These are phyloP conservation scores for Anthrax anthrax DNA, from an alignment of 2,888 invertebrate species.

Conservation along the genomic window DNA sequence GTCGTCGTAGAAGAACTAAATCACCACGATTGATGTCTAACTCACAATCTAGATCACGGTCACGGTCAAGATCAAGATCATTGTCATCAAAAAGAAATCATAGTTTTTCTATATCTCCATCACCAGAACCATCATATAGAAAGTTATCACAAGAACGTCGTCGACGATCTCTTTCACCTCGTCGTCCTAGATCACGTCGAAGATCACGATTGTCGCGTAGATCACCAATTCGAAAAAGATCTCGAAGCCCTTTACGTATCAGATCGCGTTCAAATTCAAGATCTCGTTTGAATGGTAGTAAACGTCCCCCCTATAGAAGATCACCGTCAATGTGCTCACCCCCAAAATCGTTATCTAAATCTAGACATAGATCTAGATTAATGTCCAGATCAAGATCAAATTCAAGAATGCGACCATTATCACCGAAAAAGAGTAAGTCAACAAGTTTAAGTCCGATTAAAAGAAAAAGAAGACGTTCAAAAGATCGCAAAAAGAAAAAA, in stretches of 20 bases:
- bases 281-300: constrained; percentile 12
- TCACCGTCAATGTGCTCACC: constrained; percentile 17
- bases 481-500: constrained; percentile 10
- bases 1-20: constrained; percentile 17
- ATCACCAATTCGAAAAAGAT: constrained; percentile 2
- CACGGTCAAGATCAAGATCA: constrained; percentile 8
- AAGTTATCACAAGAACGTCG: constrained; percentile 20
- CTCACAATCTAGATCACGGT: constrained; percentile 17
- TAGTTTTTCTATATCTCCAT: constrained; percentile 14
- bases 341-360: constrained; percentile 17
- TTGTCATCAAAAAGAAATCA: constrained; percentile 12
- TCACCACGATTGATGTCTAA: constrained; percentile 20
- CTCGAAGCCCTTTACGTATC: constrained; percentile 17
- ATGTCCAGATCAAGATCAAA: constrained; percentile 13
- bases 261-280: constrained; percentile 22
- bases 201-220: constrained; percentile 11
- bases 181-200: constrained; percentile 8
- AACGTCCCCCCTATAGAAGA: constrained; percentile 19
- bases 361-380: constrained; percentile 18
- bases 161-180: constrained; percentile 24
- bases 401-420: not conserved
- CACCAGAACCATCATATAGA: constrained; percentile 14
- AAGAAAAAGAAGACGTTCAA: constrained; percentile 7
- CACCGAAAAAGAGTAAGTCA: constrained; percentile 2
- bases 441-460: constrained; percentile 4